Evolutionary conservation across 1,140 invertebrate genomes (phyloP).

Genomic region (Diorhabda sublineata): DNA sequence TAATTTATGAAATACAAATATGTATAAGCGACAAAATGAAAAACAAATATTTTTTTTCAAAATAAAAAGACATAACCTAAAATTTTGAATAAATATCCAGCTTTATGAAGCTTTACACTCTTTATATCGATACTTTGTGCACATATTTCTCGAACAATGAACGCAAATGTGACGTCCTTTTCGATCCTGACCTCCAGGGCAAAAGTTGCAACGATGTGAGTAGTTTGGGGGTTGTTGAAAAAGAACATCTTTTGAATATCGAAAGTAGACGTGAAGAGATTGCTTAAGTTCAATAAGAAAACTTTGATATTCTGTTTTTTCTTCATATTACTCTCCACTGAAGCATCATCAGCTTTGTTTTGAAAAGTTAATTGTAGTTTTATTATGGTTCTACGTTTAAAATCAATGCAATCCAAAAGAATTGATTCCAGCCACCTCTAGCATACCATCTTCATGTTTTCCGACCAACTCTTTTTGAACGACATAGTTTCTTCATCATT

Average conservation of each 20-base stretch:
- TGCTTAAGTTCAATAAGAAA: no score
- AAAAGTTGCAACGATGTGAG: neutral
- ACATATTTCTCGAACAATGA: no score
- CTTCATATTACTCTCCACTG: no score
- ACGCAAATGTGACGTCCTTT: no score
- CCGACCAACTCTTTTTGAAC: neutral
- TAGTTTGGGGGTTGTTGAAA: neutral
- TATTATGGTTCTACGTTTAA: neutral
- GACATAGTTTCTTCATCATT: neutral
- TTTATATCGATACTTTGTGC: no score
- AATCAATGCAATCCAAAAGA: neutral
- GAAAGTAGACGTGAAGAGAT: no score
- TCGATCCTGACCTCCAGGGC: no score
- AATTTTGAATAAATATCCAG: neutral
- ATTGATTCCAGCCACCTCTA: neutral
- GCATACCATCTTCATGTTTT: neutral
- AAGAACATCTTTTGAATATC: neutral
- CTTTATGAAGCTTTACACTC: neutral
- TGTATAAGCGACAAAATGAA: neutral
- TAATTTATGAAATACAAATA: neutral
- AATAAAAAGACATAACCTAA: neutral
- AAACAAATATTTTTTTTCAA: neutral
- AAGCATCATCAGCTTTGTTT: no score
- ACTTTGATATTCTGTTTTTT: no score
- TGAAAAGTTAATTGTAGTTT: neutral